Conservation (phyloP, 2,113 vertebrate genomes). For the Halichoerus grypus region DNA sequence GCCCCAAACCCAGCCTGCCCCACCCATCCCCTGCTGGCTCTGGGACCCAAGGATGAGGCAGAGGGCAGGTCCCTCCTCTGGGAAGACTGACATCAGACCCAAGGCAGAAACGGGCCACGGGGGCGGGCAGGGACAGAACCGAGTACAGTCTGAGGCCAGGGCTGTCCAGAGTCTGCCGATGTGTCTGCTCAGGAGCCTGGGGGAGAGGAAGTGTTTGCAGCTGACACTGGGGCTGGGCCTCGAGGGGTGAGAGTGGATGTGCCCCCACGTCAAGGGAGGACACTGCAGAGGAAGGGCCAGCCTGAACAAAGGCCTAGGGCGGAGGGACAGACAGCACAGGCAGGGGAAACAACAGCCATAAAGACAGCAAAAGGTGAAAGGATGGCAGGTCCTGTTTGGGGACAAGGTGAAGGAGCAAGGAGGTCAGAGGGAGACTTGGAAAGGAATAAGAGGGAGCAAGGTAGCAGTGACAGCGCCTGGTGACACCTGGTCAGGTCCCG, state of each 20-base stretch:
- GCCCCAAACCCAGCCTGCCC: background rate
- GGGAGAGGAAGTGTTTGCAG: accelerated
- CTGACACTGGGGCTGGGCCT: background rate
- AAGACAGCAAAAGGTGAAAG: background rate
- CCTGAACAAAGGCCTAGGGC: background rate
- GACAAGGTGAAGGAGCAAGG: background rate
- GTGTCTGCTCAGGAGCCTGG: accelerated
- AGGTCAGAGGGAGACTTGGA: background rate
- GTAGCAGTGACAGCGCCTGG: background rate
- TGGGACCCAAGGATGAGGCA: background rate
- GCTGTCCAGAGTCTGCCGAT: background rate
- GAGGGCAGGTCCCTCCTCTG: background rate
- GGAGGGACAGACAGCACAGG: background rate
- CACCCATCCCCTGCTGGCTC: accelerated
- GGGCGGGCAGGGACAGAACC: background rate
- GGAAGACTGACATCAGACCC: background rate
- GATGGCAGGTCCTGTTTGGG: background rate
- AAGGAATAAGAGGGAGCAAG: background rate
- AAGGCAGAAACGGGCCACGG: background rate
- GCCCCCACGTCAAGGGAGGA: background rate
- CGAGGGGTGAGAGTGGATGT: background rate
- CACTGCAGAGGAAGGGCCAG: background rate
- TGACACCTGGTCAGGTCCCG: background rate
- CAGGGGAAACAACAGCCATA: background rate
- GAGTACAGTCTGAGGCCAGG: background rate